Evolutionary conservation across 2,888 invertebrate genomes (phyloP), one percentile per base, ranked within the genome.

Genomic region (Bedellia somnulentella): DNA sequence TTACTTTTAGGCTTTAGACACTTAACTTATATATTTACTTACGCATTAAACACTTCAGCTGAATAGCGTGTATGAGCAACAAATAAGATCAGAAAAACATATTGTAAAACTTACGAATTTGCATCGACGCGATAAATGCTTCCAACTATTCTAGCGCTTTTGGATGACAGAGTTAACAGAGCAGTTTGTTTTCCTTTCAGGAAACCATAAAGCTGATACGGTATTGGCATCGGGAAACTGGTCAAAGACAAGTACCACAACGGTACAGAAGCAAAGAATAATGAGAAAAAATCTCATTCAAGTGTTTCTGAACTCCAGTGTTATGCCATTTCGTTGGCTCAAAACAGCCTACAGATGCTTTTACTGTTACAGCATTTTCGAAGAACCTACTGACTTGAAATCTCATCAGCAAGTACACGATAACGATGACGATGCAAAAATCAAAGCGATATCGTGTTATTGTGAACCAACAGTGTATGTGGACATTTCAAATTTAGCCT

Each of bases 291-390:
- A 73, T 33, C 64, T 71, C 0, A 37, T 64, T 1, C 53, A 68
- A 35, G 64, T 73, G 2, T 40, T 73, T 0, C 40, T 47, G 0
- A 68, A 67, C 10, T 64, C 68, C 0, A 61, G 58, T 2, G 48
- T 61, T 0, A 71, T 75, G 71, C 71, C 73, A 0, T 75, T 75
- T 32, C 43, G 73, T 2, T 75, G 73, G 73, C 44, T 75, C 1
- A 73, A 67, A 35, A 75, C 67, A 32, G 70, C 66, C 1, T 75
- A 73, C 33, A 46, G 73, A 25, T 75, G 73, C 33, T 75, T 75
- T 31, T 75, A 75, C 38, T 75, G 73, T 40, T 75, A 75, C 41
- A 67, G 73, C 8, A 73, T 75, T 13, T 73, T 68, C 29, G 63
- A 70, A 48, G 71, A 75, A 24, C 52, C 57, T 0, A 47, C 57